Base-by-base conservation (phyloP, 2,888 invertebrate genomes). In the Standfussiana lucernea region DNA sequence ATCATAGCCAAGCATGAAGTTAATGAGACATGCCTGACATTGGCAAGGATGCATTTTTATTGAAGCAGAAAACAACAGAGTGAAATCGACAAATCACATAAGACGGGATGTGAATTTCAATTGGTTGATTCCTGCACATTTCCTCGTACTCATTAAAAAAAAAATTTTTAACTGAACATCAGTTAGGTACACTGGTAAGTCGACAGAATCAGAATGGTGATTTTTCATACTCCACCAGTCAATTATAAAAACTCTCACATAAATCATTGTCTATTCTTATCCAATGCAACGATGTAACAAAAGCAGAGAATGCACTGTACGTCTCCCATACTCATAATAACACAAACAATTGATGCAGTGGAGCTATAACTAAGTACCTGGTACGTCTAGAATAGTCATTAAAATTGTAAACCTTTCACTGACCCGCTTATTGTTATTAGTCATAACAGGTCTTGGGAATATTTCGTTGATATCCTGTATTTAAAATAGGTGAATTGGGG, bases 381-480 rank as follows among this genome's bases (percentile, higher is more conserved):
- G 61, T 67, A 65, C 4, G 21, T 56, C 4, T 68, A n/a, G 5
- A 42, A 10, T 62, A 71, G 61, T 42, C 24, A 62, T 21, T 66
- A 77, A 28, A 35, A 65, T 65, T 21, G 68, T 68, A 50, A 45
- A 77, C 72, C 65, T 85, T 81, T 77, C 72, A 74, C 77, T 75
- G 69, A 71, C 61, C 70, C 2, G 24, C 59, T 67, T 72, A 40
- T 59, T 65, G 13, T 24, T 71, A 75, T 77, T 77, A 66, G 18
- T 70, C 65, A 67, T 78, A 75, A 53, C 72, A 75, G 64, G 72
- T 66, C 56, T 45, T 62, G 21, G 1, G 6, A 72, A 64, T 45
- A 28, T 64, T 84, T 32, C 1, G 7, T 61, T 80, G 35, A 53
- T 68, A 64, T 69, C 37, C 28, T 70, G n/a, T 40, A 62, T 50